Percentiles rank a stretch among this genome's conserved stretches.
These are phyloP conservation scores for Budorcas taxicolor DNA, from an alignment of 2,113 vertebrate species.

Conservation along the genomic window DNA sequence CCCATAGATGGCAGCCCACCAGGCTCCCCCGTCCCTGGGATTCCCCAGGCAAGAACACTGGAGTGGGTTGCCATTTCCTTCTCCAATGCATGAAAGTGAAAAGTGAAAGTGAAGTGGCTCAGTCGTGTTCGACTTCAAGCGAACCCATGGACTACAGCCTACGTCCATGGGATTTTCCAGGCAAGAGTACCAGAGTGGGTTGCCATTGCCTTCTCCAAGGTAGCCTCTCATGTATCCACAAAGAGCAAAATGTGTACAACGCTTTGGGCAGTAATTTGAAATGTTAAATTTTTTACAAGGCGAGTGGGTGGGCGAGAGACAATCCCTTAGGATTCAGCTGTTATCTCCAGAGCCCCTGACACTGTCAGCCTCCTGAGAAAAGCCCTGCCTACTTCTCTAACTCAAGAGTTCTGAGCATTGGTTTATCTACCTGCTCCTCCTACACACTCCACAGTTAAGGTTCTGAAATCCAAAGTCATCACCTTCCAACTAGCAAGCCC, in stretches of 20 bases:
- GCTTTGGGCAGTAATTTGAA: not conserved
- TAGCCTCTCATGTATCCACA: not conserved
- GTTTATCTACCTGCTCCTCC: not conserved
- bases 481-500: not conserved
- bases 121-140: too few relatives aligned
- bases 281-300: not conserved
- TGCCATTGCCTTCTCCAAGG: not conserved
- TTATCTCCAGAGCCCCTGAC: not conserved
- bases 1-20: too few relatives aligned
- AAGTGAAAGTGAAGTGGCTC: too few relatives aligned
- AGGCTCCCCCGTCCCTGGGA: too few relatives aligned
- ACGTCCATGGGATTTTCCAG: too few relatives aligned
- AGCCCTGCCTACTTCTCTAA: not conserved
- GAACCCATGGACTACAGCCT: too few relatives aligned
- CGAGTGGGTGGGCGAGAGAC: not conserved
- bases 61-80: too few relatives aligned
- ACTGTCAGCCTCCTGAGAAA: too few relatives aligned
- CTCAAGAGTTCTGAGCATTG: not conserved
- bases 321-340: not conserved
- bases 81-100: too few relatives aligned
- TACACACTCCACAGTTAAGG: rapidly evolving
- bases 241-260: not conserved
- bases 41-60: too few relatives aligned
- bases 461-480: not conserved
- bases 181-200: too few relatives aligned